Evolutionary conservation across 2,888 invertebrate genomes (phyloP).

Genomic region (Epirrhoe tristata): DNA sequence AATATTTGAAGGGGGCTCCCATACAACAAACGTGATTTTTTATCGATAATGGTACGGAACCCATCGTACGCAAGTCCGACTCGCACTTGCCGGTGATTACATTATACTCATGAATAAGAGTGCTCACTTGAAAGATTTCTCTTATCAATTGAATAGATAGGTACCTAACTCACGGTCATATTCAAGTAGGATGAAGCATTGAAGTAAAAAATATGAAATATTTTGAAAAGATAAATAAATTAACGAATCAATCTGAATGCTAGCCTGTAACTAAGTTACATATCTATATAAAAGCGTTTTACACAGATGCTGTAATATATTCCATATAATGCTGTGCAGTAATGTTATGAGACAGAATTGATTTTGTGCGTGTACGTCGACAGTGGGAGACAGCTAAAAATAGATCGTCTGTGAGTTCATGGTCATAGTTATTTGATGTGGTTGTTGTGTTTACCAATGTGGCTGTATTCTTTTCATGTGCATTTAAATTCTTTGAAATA

Average conservation of each 20-base stretch:
- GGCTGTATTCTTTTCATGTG: not conserved
- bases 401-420: slow-evolving; percentile 16
- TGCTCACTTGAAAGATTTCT: not conserved
- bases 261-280: too few relatives aligned
- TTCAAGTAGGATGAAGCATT: not conserved
- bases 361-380: not conserved
- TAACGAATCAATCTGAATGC: too few relatives aligned
- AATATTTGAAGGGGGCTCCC: too few relatives aligned
- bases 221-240: too few relatives aligned
- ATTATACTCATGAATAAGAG: not conserved
- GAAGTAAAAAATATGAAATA: not conserved
- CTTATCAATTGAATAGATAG: not conserved
- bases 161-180: not conserved
- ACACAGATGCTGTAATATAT: too few relatives aligned
- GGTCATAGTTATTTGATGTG: slow-evolving; percentile 4
- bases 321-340: too few relatives aligned
- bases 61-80: too few relatives aligned
- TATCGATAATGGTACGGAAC: not conserved
- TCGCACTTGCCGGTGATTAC: not conserved
- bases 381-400: slow-evolving; percentile 17
- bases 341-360: not conserved
- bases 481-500: too few relatives aligned
- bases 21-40: too few relatives aligned
- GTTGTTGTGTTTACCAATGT: not conserved
- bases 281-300: too few relatives aligned